These are phyloP conservation scores for Plusia festucae DNA, from an alignment of 2,888 invertebrate genomes.

Conservation along the genomic window DNA sequence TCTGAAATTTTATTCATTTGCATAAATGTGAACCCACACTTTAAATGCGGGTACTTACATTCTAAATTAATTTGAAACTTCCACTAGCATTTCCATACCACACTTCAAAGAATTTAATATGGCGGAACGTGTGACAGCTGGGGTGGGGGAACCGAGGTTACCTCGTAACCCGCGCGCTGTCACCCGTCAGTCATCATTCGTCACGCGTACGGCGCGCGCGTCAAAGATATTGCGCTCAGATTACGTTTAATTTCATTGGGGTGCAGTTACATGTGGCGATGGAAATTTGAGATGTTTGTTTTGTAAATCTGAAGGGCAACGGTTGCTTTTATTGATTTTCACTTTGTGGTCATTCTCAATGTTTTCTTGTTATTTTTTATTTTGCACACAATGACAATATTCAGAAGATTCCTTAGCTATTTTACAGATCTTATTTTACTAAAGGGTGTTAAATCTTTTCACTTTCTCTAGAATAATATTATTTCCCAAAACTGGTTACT, in stretches of 20 bases:
- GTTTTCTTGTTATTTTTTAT: no score
- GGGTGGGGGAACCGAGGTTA: constrained; percentile 65
- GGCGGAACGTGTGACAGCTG: constrained; percentile 59
- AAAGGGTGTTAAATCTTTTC: background rate
- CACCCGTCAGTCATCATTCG: constrained; percentile 83
- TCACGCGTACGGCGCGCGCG: constrained; percentile 77
- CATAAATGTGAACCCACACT: background rate
- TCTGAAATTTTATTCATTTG: background rate
- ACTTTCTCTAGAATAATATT: background rate
- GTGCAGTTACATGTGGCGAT: constrained; percentile 64
- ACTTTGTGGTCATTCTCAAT: background rate
- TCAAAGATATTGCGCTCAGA: constrained; percentile 74
- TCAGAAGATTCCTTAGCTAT: background rate
- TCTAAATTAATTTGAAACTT: constrained; percentile 52
- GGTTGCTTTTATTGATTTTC: background rate
- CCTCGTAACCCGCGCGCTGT: constrained; percentile 65
- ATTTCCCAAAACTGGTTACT: constrained; percentile 10
- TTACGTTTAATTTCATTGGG: constrained; percentile 70
- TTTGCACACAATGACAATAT: no score
- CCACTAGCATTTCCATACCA: constrained; percentile 56
- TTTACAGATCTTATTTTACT: background rate
- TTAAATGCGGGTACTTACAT: constrained; percentile 16
- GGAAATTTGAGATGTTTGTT: constrained; percentile 58
- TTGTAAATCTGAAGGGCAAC: constrained; percentile 44
- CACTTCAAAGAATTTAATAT: constrained; percentile 73